A percentile compares a stretch with the other conserved stretches of the same genome.
These are phyloP conservation scores for Pyrrhosoma nymphula DNA, from an alignment of 2,888 invertebrate species.

Conservation along the genomic window DNA sequence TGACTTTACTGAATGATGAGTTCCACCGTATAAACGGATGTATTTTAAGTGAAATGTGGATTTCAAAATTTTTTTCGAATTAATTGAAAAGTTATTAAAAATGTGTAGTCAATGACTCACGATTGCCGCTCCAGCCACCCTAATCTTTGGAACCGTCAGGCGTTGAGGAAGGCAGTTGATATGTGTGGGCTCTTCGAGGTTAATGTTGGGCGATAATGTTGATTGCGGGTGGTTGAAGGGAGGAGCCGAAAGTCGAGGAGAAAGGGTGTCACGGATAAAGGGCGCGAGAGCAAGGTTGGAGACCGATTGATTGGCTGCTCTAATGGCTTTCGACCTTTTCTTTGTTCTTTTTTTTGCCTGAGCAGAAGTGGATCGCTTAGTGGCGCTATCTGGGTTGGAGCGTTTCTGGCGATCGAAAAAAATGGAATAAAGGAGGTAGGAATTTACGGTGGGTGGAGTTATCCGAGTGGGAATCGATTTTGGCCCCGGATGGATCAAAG, in stretches of 20 bases:
- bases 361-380: slow-evolving; percentile 7
- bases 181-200: not conserved
- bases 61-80: too few relatives aligned
- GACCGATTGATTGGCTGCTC: not conserved
- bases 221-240: not conserved
- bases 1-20: too few relatives aligned
- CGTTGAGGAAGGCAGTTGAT: not conserved
- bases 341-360: not conserved
- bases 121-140: too few relatives aligned
- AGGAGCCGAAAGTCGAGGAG: not conserved
- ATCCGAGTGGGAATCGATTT: not conserved
- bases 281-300: not conserved
- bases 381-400: not conserved
- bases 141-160: not conserved
- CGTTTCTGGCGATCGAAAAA: not conserved
- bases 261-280: not conserved
- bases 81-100: too few relatives aligned
- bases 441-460: not conserved
- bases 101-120: too few relatives aligned
- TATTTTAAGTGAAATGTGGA: too few relatives aligned
- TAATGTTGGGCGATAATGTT: not conserved
- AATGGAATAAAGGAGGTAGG: not conserved
- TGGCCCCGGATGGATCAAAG: not conserved
- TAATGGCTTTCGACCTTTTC: not conserved
- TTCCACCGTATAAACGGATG: too few relatives aligned